These are phyloP conservation scores for Miniopterus natalensis DNA, from an alignment of 2,113 vertebrate species.

Conservation along the genomic window DNA sequence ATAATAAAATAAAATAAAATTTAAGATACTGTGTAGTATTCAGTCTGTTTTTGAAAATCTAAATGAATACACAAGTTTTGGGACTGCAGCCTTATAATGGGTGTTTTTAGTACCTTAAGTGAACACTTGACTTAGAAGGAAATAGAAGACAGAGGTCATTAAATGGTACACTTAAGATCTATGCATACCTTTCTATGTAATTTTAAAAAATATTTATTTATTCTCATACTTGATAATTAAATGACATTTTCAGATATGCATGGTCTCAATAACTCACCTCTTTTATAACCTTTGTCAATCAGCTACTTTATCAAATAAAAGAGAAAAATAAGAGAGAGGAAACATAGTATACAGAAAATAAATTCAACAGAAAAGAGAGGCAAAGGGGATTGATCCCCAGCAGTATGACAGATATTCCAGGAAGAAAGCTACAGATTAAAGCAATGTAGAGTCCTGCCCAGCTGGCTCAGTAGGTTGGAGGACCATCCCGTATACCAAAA, in stretches of 20 bases:
- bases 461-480: too few relatives aligned
- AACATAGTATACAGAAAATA: background rate
- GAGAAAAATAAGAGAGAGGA: background rate
- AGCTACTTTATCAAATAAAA: slow-evolving; percentile 20
- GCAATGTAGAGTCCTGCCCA: background rate
- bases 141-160: background rate
- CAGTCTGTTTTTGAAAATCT: slow-evolving; percentile 27
- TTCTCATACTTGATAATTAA: background rate
- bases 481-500: too few relatives aligned
- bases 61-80: background rate
- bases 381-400: background rate
- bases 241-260: background rate
- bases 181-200: background rate
- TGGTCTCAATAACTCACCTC: background rate
- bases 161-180: background rate
- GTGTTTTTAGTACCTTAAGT: background rate
- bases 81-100: background rate
- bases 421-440: background rate
- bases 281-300: background rate
- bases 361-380: background rate
- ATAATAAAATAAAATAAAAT: background rate
- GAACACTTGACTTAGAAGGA: background rate
- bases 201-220: background rate
- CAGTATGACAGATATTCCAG: background rate
- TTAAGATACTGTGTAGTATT: slow-evolving; percentile 12